These are phyloP conservation scores for Macaca fascicularis DNA, from an alignment of 2,113 vertebrate genomes.

Conservation along the genomic window DNA sequence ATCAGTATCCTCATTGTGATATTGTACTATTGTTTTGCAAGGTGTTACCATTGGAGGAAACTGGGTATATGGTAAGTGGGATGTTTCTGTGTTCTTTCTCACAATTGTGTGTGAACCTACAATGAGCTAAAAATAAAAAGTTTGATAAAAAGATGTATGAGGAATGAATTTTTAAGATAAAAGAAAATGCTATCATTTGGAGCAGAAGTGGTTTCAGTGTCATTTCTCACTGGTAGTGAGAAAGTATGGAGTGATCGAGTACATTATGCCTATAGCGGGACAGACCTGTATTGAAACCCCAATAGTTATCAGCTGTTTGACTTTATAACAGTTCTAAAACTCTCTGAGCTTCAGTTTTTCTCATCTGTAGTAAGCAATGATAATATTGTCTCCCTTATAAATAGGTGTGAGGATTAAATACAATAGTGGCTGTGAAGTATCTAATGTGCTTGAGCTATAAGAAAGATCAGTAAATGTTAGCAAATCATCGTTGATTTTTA, in stretches of 20 bases:
- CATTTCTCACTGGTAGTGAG: background rate
- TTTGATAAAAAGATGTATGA: background rate
- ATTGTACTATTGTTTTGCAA: background rate
- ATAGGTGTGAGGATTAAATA: background rate
- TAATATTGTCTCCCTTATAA: background rate
- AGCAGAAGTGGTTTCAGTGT: background rate
- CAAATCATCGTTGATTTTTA: background rate
- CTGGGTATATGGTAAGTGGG: background rate
- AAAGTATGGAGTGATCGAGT: background rate
- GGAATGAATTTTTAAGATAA: background rate
- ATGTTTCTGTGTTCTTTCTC: background rate
- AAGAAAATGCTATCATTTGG: background rate
- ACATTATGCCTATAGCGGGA: background rate
- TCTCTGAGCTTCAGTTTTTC: background rate
- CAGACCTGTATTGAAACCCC: background rate
- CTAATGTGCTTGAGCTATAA: background rate
- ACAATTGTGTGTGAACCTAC: background rate
- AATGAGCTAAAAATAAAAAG: background rate
- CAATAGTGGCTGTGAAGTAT: background rate
- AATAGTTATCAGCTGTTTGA: background rate
- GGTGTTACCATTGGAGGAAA: background rate
- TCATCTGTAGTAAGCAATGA: background rate
- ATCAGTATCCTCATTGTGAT: background rate
- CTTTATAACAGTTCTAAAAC: background rate
- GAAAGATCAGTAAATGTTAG: background rate